These are phyloP conservation scores for Omphaloscelis lunosa DNA, from an alignment of 2,888 invertebrate species.

Conservation along the genomic window DNA sequence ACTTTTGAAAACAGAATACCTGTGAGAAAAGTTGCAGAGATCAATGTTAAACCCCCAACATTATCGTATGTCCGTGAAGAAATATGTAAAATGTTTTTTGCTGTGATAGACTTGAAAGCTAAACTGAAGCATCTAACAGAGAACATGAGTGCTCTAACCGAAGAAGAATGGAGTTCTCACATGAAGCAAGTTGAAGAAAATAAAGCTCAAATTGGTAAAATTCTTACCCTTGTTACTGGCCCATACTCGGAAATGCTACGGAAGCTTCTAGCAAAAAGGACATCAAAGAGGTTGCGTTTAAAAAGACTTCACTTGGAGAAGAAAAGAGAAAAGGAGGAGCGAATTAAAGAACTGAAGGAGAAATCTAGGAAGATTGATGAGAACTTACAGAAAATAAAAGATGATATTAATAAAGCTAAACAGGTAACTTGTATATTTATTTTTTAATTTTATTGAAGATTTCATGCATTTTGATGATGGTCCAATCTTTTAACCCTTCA, in stretches of 20 bases:
- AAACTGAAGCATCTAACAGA: constrained; percentile 83
- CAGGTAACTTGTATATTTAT: constrained; percentile 80
- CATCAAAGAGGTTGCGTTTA: constrained; percentile 86
- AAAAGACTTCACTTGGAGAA: constrained; percentile 82
- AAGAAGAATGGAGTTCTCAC: constrained; percentile 90
- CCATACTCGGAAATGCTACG: constrained; percentile 82
- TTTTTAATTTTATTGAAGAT: neutral
- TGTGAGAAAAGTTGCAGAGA: constrained; percentile 18
- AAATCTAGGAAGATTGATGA: constrained; percentile 92
- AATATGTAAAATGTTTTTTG: constrained; percentile 69
- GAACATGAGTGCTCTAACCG: constrained; percentile 84
- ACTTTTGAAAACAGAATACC: constrained; percentile 70
- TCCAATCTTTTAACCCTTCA: neutral
- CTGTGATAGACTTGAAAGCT: constrained; percentile 73
- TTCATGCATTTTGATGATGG: neutral
- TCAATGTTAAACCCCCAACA: constrained; percentile 57
- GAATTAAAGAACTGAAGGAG: constrained; percentile 83
- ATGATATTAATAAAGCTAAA: constrained; percentile 91
- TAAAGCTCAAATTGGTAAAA: constrained; percentile 85
- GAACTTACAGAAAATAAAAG: constrained; percentile 92
- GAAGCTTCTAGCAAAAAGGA: constrained; percentile 84
- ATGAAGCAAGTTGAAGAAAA: constrained; percentile 87
- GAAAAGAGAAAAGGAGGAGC: constrained; percentile 81
- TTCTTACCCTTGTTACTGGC: constrained; percentile 82
- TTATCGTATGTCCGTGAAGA: constrained; percentile 75